Evolutionary conservation across 2,113 vertebrate genomes (phyloP), one percentile per base, ranked within the genome.

Genomic region (Aptenodytes forsteri): DNA sequence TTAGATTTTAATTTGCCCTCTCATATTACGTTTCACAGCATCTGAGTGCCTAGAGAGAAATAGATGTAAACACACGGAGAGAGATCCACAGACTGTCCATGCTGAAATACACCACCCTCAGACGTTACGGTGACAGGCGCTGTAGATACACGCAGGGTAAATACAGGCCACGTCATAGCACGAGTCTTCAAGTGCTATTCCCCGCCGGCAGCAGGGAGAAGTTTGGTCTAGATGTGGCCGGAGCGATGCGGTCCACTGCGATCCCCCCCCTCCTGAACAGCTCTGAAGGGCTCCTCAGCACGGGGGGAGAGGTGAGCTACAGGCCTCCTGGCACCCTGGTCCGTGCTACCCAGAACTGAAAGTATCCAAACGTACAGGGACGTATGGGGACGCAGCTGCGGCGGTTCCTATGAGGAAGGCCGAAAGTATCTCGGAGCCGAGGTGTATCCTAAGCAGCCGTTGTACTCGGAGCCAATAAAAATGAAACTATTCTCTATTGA

Each of bases 401-500:
- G 70, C 66, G 5, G 7, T 46, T 96, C 87, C 89, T 77, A 55
- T 2, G 1, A 94, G 90, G 79, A 87, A 96, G 92, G 96, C 96
- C 97, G 85, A 26, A 91, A 96, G 67, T 11, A 58, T 38, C 93
- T 70, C 22, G 16, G 87, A 67, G 50, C 79, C 15, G 65, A 97
- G 94, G 97, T 96, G 83, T 80, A 94, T 89, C 96, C 75, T 30
- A 92, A 83, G 59, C 52, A 97, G 83, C 84, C 88, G 23, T 88
- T 61, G 82, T 50, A 94, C 81, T 93, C 36, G 3, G 69, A 97
- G 87, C 91, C 94, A 98, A 91, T 96, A 97, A 97, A 98, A 97
- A 88, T 21, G 82, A 97, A 98, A 97, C 83, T 96, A 79, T 97
- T 97, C 95, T 96, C 97, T 97, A 40, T 36, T 93, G 97, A 97